phyloP scores from a whole-genome alignment of 2,888 invertebrate genomes.

The Lycaena phlaeas region DNA sequence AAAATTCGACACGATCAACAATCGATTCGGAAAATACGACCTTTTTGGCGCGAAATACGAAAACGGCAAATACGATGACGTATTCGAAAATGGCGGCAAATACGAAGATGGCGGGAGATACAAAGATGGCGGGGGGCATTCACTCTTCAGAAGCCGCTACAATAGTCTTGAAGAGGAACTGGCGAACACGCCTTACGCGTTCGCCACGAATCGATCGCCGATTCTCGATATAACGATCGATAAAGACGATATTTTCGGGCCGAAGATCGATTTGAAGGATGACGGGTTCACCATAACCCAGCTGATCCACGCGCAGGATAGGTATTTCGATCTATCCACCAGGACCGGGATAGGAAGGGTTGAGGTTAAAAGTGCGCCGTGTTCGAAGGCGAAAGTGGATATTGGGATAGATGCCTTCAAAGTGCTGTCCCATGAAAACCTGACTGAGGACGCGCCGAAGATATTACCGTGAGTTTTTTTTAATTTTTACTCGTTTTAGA shows the following conservation, averaged over 20 bases:
- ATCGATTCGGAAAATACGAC: constrained; percentile 56
- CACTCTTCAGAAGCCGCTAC: constrained; percentile 62
- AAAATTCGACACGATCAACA: constrained; percentile 62
- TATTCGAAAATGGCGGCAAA: constrained; percentile 54
- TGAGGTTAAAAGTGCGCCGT: constrained; percentile 35
- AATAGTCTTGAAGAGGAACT: constrained; percentile 66
- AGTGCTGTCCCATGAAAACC: constrained; percentile 18
- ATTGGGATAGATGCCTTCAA: constrained; percentile 23
- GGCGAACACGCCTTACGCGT: constrained; percentile 67
- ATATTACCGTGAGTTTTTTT: constrained; percentile 22
- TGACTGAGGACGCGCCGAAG: constrained; percentile 12
- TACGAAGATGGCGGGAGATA: constrained; percentile 28
- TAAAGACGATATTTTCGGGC: constrained; percentile 44
- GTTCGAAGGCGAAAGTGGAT: constrained; percentile 24
- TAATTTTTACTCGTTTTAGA: no score
- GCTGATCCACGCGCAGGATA: constrained; percentile 60
- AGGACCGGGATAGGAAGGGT: constrained; percentile 27
- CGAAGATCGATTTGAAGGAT: constrained; percentile 46
- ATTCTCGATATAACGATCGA: constrained; percentile 50
- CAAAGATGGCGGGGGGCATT: constrained; percentile 36
- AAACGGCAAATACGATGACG: constrained; percentile 50
- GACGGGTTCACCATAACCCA: constrained; percentile 59
- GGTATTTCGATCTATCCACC: constrained; percentile 57
- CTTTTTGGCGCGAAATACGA: constrained; percentile 59
- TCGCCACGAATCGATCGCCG: constrained; percentile 45